phyloP scores from a whole-genome alignment of 2,888 invertebrate genomes.

The Melanophora roralis region DNA sequence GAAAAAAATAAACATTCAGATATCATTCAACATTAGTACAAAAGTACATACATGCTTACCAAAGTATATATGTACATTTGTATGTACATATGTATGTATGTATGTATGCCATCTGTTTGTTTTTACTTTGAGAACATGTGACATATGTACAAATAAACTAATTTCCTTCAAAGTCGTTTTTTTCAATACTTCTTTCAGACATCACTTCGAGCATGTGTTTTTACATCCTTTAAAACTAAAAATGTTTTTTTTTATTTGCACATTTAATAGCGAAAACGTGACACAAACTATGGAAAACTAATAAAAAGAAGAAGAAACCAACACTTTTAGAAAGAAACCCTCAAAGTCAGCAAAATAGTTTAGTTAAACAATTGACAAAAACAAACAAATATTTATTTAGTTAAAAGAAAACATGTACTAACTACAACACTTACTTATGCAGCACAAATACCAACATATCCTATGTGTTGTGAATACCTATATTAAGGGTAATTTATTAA shows the following conservation, averaged over 20 bases:
- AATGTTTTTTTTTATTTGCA: not conserved
- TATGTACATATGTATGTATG: too few relatives aligned
- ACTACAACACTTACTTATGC: not conserved
- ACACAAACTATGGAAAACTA: conserved; percentile 21
- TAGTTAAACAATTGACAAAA: too few relatives aligned
- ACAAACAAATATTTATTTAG: conserved; percentile 4
- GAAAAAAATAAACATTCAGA: too few relatives aligned
- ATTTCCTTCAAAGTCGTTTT: not conserved
- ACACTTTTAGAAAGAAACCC: not conserved
- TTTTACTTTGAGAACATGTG: conserved; percentile 15
- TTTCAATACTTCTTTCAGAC: not conserved
- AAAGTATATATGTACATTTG: too few relatives aligned
- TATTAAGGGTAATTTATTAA: not conserved
- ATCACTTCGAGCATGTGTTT: not conserved
- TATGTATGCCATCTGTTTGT: conserved; percentile 7
- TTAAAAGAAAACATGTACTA: conserved; percentile 6
- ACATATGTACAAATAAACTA: conserved; percentile 26
- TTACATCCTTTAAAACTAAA: not conserved
- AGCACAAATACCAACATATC: not conserved
- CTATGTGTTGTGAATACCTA: not conserved
- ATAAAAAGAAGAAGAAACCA: not conserved
- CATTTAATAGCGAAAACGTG: conserved; percentile 53
- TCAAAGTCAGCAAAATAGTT: conserved; percentile 50
- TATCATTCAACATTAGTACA: too few relatives aligned
- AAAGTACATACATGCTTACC: too few relatives aligned